These are phyloP conservation scores for Promerops cafer DNA, from an alignment of 2,113 vertebrate species.

Conservation along the genomic window DNA sequence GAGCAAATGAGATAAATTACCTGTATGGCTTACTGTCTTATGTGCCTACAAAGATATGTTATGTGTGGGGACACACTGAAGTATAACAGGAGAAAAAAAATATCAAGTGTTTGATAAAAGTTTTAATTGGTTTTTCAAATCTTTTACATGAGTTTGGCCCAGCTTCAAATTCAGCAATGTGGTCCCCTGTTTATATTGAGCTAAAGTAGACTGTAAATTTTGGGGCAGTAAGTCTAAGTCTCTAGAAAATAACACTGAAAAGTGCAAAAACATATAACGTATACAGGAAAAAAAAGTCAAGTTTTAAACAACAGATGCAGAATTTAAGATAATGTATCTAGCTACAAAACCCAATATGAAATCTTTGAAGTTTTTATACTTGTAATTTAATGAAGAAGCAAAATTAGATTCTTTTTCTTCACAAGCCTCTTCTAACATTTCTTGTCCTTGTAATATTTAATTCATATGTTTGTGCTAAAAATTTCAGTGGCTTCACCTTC, in stretches of 20 bases:
- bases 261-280: not conserved
- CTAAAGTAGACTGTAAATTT: not conserved
- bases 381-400: conserved; percentile 45
- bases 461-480: conserved; percentile 55
- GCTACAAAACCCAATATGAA: not conserved
- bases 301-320: not conserved
- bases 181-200: not conserved
- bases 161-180: not conserved
- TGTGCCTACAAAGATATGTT: not conserved
- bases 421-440: conserved; percentile 18
- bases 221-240: not conserved
- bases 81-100: not conserved
- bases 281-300: not conserved
- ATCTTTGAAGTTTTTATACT: conserved; percentile 29
- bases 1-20: not conserved
- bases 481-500: conserved; percentile 63
- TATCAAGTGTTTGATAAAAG: not conserved
- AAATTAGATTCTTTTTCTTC: conserved; percentile 26
- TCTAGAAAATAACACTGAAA: not conserved
- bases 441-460: conserved; percentile 64
- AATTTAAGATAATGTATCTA: not conserved
- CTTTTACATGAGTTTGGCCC: not conserved
- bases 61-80: not conserved
- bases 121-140: conserved; percentile 31
- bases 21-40: not conserved